Conservation (phyloP, 2,113 vertebrate species). For the Formicarius rufipectus region DNA sequence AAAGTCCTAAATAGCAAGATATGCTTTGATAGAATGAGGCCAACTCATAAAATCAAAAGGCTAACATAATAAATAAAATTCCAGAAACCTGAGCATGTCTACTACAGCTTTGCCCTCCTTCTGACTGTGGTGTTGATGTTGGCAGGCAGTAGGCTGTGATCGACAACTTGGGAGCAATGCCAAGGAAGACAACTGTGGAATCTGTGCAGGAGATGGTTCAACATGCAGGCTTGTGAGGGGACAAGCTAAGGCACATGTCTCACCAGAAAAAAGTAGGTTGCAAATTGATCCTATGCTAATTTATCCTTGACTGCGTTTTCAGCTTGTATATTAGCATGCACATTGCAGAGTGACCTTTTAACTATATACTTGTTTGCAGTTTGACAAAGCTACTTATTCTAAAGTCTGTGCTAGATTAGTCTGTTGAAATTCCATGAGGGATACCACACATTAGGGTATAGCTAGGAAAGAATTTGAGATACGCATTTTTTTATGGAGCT, state of each 20-base stretch:
- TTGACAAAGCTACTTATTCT: constrained; percentile 45
- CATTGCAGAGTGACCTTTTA: constrained; percentile 8
- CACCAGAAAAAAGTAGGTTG: constrained; percentile 87
- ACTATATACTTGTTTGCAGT: constrained; percentile 18
- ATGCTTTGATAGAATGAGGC: constrained; percentile 48
- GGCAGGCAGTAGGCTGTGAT: constrained; percentile 92
- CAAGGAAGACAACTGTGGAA: constrained; percentile 90
- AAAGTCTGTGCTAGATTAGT: constrained; percentile 41
- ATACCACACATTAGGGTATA: constrained; percentile 23
- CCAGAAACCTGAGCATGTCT: constrained; percentile 54
- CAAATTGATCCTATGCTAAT: not conserved
- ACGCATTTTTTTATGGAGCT: not conserved
- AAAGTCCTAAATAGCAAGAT: constrained; percentile 3
- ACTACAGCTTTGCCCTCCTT: constrained; percentile 50
- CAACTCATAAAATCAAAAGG: constrained; percentile 39
- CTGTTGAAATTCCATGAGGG: constrained; percentile 39
- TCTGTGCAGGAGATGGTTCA: constrained; percentile 87
- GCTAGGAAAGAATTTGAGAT: constrained; percentile 61
- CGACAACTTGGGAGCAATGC: constrained; percentile 86
- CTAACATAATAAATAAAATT: constrained; percentile 57
- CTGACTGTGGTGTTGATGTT: constrained; percentile 73
- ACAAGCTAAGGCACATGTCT: constrained; percentile 82
- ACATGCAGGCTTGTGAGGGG: constrained; percentile 91
- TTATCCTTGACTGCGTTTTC: not conserved
- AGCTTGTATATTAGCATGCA: not conserved